Evolutionary conservation across 1,140 invertebrate genomes (phyloP), one percentile per base, ranked within the genome.

Genomic region (Hylaeus volcanicus): DNA sequence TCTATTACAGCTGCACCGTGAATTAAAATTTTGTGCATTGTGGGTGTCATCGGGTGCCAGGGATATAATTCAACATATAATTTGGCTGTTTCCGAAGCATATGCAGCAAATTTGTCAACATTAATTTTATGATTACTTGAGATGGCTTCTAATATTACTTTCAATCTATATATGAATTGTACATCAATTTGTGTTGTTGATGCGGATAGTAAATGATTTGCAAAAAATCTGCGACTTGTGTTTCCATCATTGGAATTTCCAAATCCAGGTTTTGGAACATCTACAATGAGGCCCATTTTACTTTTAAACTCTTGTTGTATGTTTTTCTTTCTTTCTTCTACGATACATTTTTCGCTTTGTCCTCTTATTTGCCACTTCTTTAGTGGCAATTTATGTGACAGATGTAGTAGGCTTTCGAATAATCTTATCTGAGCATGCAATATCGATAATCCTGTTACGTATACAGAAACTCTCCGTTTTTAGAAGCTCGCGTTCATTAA

Each of bases 361-460:
- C 4, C n/a, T n/a, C 41, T 43, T 5, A 60, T 60, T 26, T 72
- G 70, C 70, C 56, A 72, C 45, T 72, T 72, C 26, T 14, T 1
- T 8, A 72, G 45, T 12, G 37, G 70, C 45, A 72, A 45, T 60
- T 72, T 72, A 72, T 72, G 61, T 12, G 56, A 72, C 14, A 61
- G 45, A 12, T 72, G 70, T 11, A 72, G 14, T 45, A 61, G 12
- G 45, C 1, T 41, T 41, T 56, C 68, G 5, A 71, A 71, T 15
- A 71, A 26, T 71, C 45, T 71, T 12, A 71, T 71, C 58, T 53
- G 14, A 2, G 41, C 41, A 71, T 71, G 53, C 5, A 58, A 37
- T 6, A 41, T 56, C 26, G 69, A 71, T 11, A 58, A 58, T 26
- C 26, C 26, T 26, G 26, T 26, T 26, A 26, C 26, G 26, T 26